Evolutionary conservation across 2,888 invertebrate genomes (phyloP).

Genomic region (Chloroclystis v-ata): DNA sequence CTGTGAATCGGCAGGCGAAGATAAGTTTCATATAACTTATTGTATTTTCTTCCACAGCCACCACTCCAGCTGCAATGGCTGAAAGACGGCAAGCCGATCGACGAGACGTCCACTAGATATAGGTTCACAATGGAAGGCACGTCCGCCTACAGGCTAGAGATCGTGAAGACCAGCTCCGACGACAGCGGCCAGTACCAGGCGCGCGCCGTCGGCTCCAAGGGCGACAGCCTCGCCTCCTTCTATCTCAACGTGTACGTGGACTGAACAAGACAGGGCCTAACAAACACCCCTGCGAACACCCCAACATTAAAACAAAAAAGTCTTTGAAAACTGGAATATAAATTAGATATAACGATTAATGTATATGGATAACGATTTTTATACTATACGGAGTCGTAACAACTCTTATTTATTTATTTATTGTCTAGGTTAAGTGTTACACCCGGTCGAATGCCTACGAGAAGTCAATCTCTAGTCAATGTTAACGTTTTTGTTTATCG

Average conservation of each 20-base stretch:
- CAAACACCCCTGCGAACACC: conserved; percentile 46
- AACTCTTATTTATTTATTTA: conserved; percentile 67
- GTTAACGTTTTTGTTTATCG: conserved; percentile 59
- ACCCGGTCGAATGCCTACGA: conserved; percentile 71
- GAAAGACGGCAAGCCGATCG: conserved; percentile 94
- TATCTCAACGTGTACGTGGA: conserved; percentile 85
- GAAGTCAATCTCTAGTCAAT: conserved; percentile 70
- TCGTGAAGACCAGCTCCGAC: conserved; percentile 83
- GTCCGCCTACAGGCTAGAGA: conserved; percentile 87
- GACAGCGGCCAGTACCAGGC: conserved; percentile 94
- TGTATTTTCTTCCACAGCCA: conserved; percentile 58
- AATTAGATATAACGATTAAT: conserved; percentile 41
- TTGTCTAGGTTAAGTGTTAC: conserved; percentile 70
- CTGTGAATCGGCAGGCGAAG: too few species aligned
- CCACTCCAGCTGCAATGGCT: conserved; percentile 88
- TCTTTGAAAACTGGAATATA: conserved; percentile 38
- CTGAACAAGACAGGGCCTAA: conserved; percentile 48
- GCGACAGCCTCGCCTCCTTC: conserved; percentile 90
- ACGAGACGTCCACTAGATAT: conserved; percentile 86
- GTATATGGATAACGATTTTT: conserved; percentile 61
- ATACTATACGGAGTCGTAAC: conserved; percentile 71
- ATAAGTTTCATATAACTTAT: too few species aligned
- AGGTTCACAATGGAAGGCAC: conserved; percentile 90
- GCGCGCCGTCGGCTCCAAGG: conserved; percentile 90
- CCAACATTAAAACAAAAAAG: conserved; percentile 30